Conservation (phyloP, 2,797 vertebrate genomes). For the Orestias chungarensis region DNA sequence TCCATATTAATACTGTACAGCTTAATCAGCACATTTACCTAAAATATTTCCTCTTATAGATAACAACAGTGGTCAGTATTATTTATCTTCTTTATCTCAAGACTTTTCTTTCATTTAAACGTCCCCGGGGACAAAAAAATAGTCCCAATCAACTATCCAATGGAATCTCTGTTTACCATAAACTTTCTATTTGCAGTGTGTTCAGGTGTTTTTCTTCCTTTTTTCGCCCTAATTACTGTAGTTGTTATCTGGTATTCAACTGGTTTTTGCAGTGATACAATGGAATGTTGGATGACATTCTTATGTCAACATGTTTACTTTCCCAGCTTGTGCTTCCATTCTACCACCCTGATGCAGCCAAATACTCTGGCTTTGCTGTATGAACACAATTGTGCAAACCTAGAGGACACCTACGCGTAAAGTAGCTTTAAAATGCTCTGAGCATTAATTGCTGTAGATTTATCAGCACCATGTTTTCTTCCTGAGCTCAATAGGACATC, state of each 20-base stretch:
- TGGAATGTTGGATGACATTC: slow-evolving; percentile 1
- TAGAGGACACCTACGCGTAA: slow-evolving; percentile 32
- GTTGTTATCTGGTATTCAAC: neutral
- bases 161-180: no score
- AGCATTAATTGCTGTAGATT: slow-evolving; percentile 47
- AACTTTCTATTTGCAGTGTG: neutral
- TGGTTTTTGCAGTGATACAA: slow-evolving; percentile 6
- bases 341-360: slow-evolving; percentile 38
- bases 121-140: no score
- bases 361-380: slow-evolving; percentile 34
- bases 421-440: slow-evolving; percentile 32
- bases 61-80: no score
- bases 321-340: slow-evolving; percentile 24
- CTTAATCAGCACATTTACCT: neutral
- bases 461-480: slow-evolving; percentile 23
- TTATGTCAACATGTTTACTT: slow-evolving; percentile 14
- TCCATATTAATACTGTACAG: no score
- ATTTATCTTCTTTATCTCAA: no score
- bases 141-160: no score
- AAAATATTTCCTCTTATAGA: no score
- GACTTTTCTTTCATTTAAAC: no score
- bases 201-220: neutral
- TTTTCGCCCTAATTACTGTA: neutral
- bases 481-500: slow-evolving; percentile 51
- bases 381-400: slow-evolving; percentile 52